Evolutionary conservation across 2,888 invertebrate genomes (phyloP).

Genomic region (Odontocolon sp.): DNA sequence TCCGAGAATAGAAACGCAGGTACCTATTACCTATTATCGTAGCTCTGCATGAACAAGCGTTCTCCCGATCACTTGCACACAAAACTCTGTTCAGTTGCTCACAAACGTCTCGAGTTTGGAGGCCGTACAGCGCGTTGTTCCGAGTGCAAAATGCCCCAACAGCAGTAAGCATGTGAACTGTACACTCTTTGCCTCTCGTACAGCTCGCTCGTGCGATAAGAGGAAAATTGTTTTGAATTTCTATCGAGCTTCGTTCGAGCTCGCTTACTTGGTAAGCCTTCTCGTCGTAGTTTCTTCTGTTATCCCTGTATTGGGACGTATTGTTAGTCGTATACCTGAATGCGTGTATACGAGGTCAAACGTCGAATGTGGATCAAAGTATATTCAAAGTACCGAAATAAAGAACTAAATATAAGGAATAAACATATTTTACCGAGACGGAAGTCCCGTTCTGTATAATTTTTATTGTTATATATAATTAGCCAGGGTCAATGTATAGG

Average conservation of each 20-base stretch:
- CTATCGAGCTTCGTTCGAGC: constrained; percentile 35
- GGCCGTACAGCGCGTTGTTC: constrained; percentile 11
- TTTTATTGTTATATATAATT: background rate
- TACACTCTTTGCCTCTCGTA: background rate
- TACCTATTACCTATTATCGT: constrained; percentile 53
- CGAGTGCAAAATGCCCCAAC: constrained; percentile 16
- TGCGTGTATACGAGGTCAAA: background rate
- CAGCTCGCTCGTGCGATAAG: constrained; percentile 38
- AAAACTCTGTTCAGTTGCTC: constrained; percentile 16
- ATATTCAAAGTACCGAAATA: constrained; percentile 20
- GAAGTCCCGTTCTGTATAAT: too few relatives aligned
- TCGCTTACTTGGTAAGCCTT: too few relatives aligned
- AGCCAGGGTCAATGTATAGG: too few relatives aligned
- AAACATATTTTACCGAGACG: too few relatives aligned
- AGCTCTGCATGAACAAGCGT: constrained; percentile 17
- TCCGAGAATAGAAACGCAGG: constrained; percentile 39
- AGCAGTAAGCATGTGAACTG: background rate
- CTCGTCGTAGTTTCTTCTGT: too few relatives aligned
- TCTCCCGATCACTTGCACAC: constrained; percentile 14
- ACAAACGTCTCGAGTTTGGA: constrained; percentile 25
- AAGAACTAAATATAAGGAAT: background rate
- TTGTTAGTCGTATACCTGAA: constrained; percentile 1
- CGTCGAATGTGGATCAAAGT: background rate
- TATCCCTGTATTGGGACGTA: background rate
- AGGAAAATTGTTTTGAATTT: constrained; percentile 54